Base-by-base conservation (phyloP, 2,797 vertebrate genomes). In the Buphagus erythrorhynchus region DNA sequence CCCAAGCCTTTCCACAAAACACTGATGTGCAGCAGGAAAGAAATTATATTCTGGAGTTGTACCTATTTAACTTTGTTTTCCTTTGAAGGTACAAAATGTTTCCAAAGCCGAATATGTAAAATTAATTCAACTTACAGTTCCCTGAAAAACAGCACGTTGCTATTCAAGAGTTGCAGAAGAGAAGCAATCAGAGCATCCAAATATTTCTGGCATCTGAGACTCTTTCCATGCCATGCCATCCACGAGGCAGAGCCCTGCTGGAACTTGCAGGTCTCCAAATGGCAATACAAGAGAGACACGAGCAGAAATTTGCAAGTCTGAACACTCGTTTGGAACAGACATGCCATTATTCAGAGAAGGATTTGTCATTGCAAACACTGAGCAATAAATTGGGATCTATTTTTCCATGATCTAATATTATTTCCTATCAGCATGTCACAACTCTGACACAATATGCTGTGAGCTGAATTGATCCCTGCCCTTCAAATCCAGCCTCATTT, bases 221-320 rank as follows among this genome's bases (percentile, higher is more conserved):
- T 36, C 46, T 43, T 66, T 9, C 87, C 72, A n/a, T 8, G 36
- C 42, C 80, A 48, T 0, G 36, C 26, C 78, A 72, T 59, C 87
- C 69, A 73, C 3, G 49, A 86, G 75, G 68, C 52, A 81, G 16
- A 77, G 71, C 33, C 75, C 61, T 87, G 72, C 76, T 92, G 65
- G 81, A 95, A 92, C 78, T n/a, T 45, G 55, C 43, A 85, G 84
- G 89, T 75, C 91, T 94, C 94, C 91, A 95, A 94, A 90, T 80
- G 72, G 75, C 86, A 82, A 49, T 42, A 61, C 71, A 71, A 66
- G 83, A 93, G 79, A 51, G 49, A 40, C 61, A 96, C 0, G 11
- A 89, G 54, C 42, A 62, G 51, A 77, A 90, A 96, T 94, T 4
- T 96, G 89, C 96, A 94, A 96, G 81, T 96, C 92, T 91, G 84